Evolutionary conservation across 1,140 invertebrate genomes (phyloP).

Genomic region (Geopemphigus sp.): DNA sequence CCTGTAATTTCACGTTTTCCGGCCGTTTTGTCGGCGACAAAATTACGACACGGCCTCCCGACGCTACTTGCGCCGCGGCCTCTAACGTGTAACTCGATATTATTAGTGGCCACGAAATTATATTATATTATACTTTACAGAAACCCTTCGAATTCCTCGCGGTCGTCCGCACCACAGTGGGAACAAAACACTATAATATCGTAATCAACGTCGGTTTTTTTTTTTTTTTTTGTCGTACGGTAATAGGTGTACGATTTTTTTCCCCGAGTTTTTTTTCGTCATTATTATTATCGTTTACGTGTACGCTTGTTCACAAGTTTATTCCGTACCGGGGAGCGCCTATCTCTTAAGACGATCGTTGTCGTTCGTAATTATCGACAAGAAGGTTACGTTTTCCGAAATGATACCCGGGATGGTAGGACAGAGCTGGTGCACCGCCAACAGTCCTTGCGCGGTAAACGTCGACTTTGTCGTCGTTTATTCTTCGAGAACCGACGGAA

Average conservation of each 20-base stretch:
- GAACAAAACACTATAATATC: constrained; percentile 36
- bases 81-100: constrained; percentile 14
- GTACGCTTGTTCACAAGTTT: constrained; percentile 12
- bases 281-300: background rate
- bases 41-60: constrained; percentile 13
- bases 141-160: constrained; percentile 6
- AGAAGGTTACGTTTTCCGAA: constrained; percentile 12
- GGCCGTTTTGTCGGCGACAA: constrained; percentile 49
- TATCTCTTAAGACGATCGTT: constrained; percentile 23
- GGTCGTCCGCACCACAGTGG: constrained; percentile 12
- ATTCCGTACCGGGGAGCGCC: background rate
- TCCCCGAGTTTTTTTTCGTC: background rate
- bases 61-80: background rate
- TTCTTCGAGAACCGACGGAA: background rate
- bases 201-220: constrained; percentile 22
- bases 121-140: constrained; percentile 4
- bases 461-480: background rate
- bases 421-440: too few relatives aligned
- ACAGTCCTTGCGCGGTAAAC: too few relatives aligned
- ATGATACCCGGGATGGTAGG: too few relatives aligned
- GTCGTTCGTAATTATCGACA: background rate
- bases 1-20: constrained; percentile 45
- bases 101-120: constrained; percentile 19
- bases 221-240: background rate
- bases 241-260: background rate